phyloP scores from a whole-genome alignment of 1,140 invertebrate genomes.

The Lethocerus indicus region DNA sequence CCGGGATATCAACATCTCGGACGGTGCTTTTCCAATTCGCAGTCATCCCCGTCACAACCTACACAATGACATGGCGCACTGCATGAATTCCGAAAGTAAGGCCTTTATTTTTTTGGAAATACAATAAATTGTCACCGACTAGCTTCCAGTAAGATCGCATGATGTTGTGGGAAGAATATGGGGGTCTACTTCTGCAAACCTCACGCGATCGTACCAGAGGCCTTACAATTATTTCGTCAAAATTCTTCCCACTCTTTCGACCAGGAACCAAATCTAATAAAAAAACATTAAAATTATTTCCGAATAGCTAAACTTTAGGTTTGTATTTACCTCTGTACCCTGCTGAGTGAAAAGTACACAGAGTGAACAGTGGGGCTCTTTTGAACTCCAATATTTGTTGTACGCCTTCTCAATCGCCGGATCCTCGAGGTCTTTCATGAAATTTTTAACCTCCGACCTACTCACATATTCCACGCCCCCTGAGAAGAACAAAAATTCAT shows the following conservation, averaged over 20 bases:
- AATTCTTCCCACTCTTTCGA: background rate
- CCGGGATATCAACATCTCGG: background rate
- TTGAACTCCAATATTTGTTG: conserved; percentile 17
- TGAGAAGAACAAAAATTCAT: background rate
- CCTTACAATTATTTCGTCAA: background rate
- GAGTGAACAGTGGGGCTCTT: conserved; percentile 17
- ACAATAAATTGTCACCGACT: background rate
- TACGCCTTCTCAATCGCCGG: conserved; percentile 18
- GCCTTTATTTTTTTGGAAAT: too few relatives aligned
- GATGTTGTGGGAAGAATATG: background rate
- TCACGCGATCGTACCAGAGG: background rate
- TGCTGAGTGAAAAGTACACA: conserved; percentile 15
- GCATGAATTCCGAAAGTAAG: too few relatives aligned
- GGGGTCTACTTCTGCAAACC: background rate
- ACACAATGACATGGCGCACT: too few relatives aligned
- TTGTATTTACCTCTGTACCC: background rate
- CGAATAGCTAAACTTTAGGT: background rate
- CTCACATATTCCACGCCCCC: background rate
- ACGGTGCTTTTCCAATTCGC: background rate
- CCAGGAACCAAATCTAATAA: background rate
- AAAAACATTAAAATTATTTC: background rate
- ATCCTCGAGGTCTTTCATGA: conserved; percentile 7
- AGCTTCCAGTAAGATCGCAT: background rate
- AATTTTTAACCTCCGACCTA: background rate
- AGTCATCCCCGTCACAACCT: background rate